Base-by-base conservation (phyloP, 2,113 vertebrate genomes). In the Rhipidura dahli region DNA sequence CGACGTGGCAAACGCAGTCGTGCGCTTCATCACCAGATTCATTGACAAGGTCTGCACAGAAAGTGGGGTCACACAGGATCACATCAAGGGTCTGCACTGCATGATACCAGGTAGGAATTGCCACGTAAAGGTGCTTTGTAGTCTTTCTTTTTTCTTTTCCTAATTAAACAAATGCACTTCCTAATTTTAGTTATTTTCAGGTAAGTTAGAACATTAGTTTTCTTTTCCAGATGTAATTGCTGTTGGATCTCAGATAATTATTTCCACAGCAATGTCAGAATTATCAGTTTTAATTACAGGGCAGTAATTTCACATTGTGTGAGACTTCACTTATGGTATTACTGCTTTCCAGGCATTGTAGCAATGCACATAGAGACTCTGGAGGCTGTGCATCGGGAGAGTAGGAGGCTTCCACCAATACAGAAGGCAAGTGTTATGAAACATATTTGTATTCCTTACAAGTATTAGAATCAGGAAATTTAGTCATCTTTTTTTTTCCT, bases 31-130 rank as follows among this genome's bases (percentile, higher is more conserved):
- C 76, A 98, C 99, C 17, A 98, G 99, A 68, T 99, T 99, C 97
- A 99, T 99, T 80, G 99, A 99, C 97, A 99, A 99, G 90, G 99
- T 99, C 94, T 99, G 99, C 97, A 99, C 99, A 7, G 99, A 99
- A 96, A 99, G 99, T 33, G 99, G 99, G 16, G 99, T 99, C 80
- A 99, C 99, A 40, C 99, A 99, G 97, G 99, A 99, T 65, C 99
- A 99, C 94, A 99, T 99, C 98, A 99, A 99, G 97, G 99, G 98
- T 88, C 98, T 99, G 97, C 99, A 99, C 95, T 99, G 98, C 96
- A 99, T 99, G 99, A 99, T 99, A 95, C 99, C 99, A 98, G 99
- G 99, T 99, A 97, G 94, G 91, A 95, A 69, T 17, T 80, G 28
- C 72, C 51, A 35, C 14, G 3, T 61, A 94, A 49, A 75, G 50